These are phyloP conservation scores for Aramus guarauna DNA, from an alignment of 2,113 vertebrate genomes.

Conservation along the genomic window DNA sequence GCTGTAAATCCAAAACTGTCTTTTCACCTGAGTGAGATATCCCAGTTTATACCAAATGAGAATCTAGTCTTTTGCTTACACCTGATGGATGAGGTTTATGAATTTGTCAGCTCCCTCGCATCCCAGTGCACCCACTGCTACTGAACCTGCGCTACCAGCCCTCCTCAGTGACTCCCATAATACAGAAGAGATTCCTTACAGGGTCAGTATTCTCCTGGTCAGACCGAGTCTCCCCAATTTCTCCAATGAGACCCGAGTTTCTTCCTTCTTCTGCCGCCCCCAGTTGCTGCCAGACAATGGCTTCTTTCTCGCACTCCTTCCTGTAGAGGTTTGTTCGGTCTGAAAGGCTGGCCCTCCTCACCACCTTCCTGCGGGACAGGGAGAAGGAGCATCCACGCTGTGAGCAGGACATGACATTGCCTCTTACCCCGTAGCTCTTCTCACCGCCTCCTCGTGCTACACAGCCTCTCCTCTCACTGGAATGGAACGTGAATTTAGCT, in stretches of 20 bases:
- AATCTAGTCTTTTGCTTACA: not conserved
- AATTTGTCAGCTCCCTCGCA: not conserved
- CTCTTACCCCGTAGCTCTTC: not conserved
- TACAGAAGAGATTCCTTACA: slow-evolving; percentile 66
- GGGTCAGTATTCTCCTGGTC: slow-evolving; percentile 87
- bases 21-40: not conserved
- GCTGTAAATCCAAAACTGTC: not conserved
- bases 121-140: not conserved
- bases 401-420: not conserved
- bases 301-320: slow-evolving; percentile 95
- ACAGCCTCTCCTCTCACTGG: not conserved
- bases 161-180: not conserved
- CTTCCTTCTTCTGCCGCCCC: slow-evolving; percentile 76
- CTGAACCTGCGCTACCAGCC: not conserved
- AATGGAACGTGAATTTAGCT: not conserved
- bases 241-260: slow-evolving; percentile 62
- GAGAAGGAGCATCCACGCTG: not conserved
- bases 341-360: slow-evolving; percentile 91
- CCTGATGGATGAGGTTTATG: not conserved
- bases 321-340: slow-evolving; percentile 94
- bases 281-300: slow-evolving; percentile 93
- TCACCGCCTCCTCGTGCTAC: not conserved
- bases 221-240: slow-evolving; percentile 81
- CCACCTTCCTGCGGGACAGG: slow-evolving; percentile 85
- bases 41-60: not conserved